Base-by-base conservation (phyloP, 2,113 vertebrate genomes). In the Ornithorhynchus anatinus region DNA sequence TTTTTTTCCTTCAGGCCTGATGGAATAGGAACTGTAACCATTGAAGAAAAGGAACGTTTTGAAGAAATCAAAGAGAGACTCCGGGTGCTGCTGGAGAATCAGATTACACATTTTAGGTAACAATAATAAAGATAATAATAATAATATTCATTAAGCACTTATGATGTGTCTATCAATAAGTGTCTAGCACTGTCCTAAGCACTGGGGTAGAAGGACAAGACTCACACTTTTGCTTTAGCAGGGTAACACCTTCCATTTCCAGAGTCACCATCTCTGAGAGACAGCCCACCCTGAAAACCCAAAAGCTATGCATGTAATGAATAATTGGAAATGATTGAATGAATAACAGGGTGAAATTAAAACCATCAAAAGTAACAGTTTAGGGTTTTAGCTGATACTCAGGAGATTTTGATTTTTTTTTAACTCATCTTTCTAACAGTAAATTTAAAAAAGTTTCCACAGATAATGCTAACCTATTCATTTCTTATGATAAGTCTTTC, bases 21-120 rank as follows among this genome's bases (percentile, higher is more conserved):
- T 2, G 98, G 98, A 51, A 99, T 99, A 23, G 98, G 97, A 87
- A 99, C 98, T 0, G 97, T 99, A 76, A 97, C 95, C 0, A 90
- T 96, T n/a, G 97, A 99, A 50, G 98, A 99, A 89, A 98, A 96
- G 66, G 97, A 99, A 57, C 96, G 92, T 71, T 99, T 99, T 2
- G 97, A 97, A 83, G 97, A 98, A 85, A 99, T 99, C 92, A 99
- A 99, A 90, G 98, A 99, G 78, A 91, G 97, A 64, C 95, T 99
- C 35, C 94, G 96, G 16, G 94, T 98, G 69, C 94, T 99, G 65
- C 86, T 99, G 82, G 97, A 99, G 88, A 99, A 98, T 88, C 98
- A 99, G 91, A 99, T 99, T 72, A 99, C 96, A 27, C 97, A 99
- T 91, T 99, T 99, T 92, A 97, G 98, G 98, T 99, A 91, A 91